Evolutionary conservation across 2,888 invertebrate genomes (phyloP), one percentile per base, ranked within the genome.

Genomic region (Lasius platythorax): DNA sequence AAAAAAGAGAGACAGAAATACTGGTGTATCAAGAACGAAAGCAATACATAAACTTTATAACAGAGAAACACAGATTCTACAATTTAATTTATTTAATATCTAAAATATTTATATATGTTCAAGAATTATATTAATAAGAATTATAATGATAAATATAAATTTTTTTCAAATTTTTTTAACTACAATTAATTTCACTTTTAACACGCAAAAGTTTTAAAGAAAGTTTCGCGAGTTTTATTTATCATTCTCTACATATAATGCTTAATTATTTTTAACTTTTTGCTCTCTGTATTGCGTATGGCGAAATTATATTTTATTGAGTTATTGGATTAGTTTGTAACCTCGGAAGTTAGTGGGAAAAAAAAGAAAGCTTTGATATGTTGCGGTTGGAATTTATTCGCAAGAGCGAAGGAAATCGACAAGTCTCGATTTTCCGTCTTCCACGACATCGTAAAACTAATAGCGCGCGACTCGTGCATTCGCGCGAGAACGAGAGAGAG

Each of bases 371-470:
- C 28, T 72, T 72, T 79, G 46, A 76, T 63, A 56, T 74, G 53
- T 28, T 9, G 68, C 53, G n/a, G 82, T 68, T 66, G 33, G 63
- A 76, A 56, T n/a, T 58, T 53, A 50, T 30, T 73, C 40, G n/a
- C 23, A n/a, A 72, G 58, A n/a, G 18, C 63, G 68, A 61, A n/a
- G 67, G 46, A 28, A 46, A 75, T 30, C 82, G 30, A 64, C 68
- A 53, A 78, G 67, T 83, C 74, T 30, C 37, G 50, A 37, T 64
- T 72, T 66, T 63, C 40, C 12, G 33, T 53, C 76, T 74, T 28
- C 4, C 18, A 63, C 61, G 79, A 79, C 61, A 79, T 70, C 72
- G 79, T 50, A 79, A 79, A 72, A 79, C 23, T 61, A 72, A 73
- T 18, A 12, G 50, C 33, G 53, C 53, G 28, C 64, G 73, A 82